phyloP scores from a whole-genome alignment of 2,888 invertebrate species.

The Sipunculus nudus region DNA sequence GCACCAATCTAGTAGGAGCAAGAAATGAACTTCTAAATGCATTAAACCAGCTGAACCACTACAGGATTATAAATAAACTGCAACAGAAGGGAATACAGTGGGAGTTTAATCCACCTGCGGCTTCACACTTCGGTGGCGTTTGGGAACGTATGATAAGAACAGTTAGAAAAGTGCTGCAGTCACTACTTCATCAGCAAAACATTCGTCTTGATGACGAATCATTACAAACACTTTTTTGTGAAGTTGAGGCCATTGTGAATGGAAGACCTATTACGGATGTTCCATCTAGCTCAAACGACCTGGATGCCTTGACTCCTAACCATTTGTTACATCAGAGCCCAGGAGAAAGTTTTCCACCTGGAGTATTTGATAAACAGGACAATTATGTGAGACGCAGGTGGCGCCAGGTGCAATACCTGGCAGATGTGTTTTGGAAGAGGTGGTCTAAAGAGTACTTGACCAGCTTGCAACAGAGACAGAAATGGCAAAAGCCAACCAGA shows the following conservation, averaged over 20 bases:
- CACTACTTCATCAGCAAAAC: background rate
- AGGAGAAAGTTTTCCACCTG: conserved; percentile 11
- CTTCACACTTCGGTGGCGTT: conserved; percentile 1
- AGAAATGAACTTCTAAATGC: background rate
- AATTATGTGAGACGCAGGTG: conserved; percentile 26
- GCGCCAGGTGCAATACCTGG: conserved; percentile 30
- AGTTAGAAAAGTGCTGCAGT: background rate
- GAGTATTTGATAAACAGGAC: conserved; percentile 18
- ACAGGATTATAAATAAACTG: background rate
- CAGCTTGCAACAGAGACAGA: conserved; percentile 12
- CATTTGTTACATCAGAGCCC: background rate
- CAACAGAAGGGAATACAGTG: conserved; percentile 1
- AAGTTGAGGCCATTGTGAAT: conserved; percentile 4
- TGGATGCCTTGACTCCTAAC: background rate
- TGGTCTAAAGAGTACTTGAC: conserved; percentile 23
- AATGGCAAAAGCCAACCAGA: background rate
- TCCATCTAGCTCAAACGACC: background rate
- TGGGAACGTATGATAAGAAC: conserved; percentile 3
- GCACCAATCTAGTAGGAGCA: background rate
- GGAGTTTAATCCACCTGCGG: conserved; percentile 4
- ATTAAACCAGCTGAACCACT: background rate
- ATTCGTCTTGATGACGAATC: background rate
- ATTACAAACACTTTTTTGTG: background rate
- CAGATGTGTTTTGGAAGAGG: conserved; percentile 24
- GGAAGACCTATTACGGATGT: background rate